phyloP scores from a whole-genome alignment of 2,797 vertebrate species.

The Sarcoramphus papa region DNA sequence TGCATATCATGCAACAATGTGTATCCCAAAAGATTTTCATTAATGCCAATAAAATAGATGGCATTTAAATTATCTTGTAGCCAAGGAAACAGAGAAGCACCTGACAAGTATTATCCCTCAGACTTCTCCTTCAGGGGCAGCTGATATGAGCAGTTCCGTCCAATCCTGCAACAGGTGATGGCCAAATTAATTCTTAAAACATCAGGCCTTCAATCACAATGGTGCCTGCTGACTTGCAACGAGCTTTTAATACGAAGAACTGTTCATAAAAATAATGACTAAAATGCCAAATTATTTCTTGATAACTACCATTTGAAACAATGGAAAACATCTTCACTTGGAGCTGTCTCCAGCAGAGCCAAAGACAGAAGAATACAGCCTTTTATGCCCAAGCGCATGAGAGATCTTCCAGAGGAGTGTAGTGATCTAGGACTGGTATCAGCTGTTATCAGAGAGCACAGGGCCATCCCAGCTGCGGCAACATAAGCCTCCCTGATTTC shows the following conservation, averaged over 20 bases:
- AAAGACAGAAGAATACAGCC: not conserved
- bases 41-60: slow-evolving; percentile 2
- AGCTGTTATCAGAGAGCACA: not conserved
- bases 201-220: accelerated
- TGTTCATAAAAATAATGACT: not conserved
- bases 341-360: not conserved
- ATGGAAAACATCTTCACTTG: not conserved
- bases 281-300: not conserved
- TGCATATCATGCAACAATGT: not conserved
- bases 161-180: not conserved
- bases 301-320: not conserved
- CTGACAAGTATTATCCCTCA: not conserved
- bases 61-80: not conserved
- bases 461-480: not conserved
- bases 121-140: not conserved
- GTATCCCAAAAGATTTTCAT: not conserved
- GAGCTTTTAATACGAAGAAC: not conserved
- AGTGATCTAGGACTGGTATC: too few relatives aligned
- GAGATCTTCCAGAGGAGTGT: not conserved
- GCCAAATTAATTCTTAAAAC: not conserved
- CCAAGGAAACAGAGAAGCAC: slow-evolving; percentile 20
- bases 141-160: accelerated
- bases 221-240: not conserved
- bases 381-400: too few relatives aligned
- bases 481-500: accelerated